phyloP scores from a whole-genome alignment of 2,113 vertebrate genomes.

The Morone saxatilis region DNA sequence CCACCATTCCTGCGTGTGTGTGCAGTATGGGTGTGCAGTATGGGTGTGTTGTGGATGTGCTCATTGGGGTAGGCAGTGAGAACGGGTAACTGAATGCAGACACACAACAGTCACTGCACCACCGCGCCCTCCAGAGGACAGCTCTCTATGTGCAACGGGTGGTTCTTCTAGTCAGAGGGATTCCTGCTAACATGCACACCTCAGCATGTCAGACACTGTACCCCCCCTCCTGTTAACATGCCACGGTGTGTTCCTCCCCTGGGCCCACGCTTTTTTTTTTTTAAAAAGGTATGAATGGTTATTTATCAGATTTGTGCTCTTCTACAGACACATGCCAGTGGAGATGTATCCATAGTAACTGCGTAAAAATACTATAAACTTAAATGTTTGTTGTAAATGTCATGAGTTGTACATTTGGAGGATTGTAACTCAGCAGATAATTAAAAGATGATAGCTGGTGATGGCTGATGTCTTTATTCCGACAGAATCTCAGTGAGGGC shows the following conservation, averaged over 20 bases:
- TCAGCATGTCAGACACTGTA: conserved; percentile 61
- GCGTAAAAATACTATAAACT: conserved; percentile 80
- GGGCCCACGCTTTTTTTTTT: conserved; percentile 43
- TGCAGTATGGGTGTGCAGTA: not conserved
- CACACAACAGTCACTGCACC: conserved; percentile 9
- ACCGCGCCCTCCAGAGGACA: not conserved
- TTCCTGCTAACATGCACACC: conserved; percentile 46
- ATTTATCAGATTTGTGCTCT: conserved; percentile 84
- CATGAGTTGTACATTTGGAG: conserved; percentile 86
- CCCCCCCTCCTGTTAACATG: conserved; percentile 43
- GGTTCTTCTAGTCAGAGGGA: conserved; percentile 29
- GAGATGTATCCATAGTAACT: conserved; percentile 81
- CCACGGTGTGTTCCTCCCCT: conserved; percentile 42
- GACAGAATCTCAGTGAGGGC: not conserved
- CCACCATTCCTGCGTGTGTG: conserved; percentile 6
- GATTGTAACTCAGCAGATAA: conserved; percentile 82
- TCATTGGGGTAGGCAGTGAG: conserved; percentile 4
- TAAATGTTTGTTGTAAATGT: conserved; percentile 87
- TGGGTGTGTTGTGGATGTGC: conserved; percentile 11
- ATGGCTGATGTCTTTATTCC: conserved; percentile 20
- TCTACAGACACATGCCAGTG: conserved; percentile 76
- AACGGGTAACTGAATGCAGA: conserved; percentile 4
- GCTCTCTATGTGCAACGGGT: conserved; percentile 2
- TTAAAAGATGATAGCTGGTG: conserved; percentile 83
- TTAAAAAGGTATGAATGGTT: conserved; percentile 76